Evolutionary conservation across 2,113 vertebrate genomes (phyloP).

Genomic region (Phrynosoma platyrhinos): DNA sequence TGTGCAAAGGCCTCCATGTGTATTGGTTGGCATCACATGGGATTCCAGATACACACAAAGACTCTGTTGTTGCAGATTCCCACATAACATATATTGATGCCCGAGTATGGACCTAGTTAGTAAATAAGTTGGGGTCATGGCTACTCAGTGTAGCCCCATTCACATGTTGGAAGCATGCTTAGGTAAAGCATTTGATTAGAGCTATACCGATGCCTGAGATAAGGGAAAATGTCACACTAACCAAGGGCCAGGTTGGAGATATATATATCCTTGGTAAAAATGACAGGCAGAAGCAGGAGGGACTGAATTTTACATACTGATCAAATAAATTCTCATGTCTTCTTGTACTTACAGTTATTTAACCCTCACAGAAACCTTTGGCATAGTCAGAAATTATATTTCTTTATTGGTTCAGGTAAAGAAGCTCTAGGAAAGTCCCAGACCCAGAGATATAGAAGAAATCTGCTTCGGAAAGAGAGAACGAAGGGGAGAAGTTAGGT

Average conservation of each 20-base stretch:
- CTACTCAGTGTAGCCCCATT: background rate
- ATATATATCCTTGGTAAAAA: background rate
- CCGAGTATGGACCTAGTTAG: background rate
- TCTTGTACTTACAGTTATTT: conserved; percentile 81
- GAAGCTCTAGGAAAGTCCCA: conserved; percentile 81
- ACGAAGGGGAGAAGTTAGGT: conserved; percentile 74
- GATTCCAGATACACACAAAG: background rate
- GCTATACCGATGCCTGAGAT: background rate
- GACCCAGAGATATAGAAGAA: conserved; percentile 80
- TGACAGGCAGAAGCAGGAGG: background rate
- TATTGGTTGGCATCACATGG: background rate
- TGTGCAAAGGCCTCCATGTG: background rate
- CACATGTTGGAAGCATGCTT: background rate
- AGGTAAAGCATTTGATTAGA: background rate
- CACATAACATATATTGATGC: background rate
- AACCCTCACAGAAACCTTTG: conserved; percentile 78
- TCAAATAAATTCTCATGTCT: conserved; percentile 57
- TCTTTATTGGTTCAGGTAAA: conserved; percentile 81
- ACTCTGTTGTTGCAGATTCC: background rate
- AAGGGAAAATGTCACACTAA: background rate
- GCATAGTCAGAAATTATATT: conserved; percentile 80
- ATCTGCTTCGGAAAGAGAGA: conserved; percentile 80
- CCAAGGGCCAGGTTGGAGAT: background rate
- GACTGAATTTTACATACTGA: background rate
- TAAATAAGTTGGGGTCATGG: background rate